phyloP scores from a whole-genome alignment of 2,888 invertebrate species.

The Fragum sueziense region DNA sequence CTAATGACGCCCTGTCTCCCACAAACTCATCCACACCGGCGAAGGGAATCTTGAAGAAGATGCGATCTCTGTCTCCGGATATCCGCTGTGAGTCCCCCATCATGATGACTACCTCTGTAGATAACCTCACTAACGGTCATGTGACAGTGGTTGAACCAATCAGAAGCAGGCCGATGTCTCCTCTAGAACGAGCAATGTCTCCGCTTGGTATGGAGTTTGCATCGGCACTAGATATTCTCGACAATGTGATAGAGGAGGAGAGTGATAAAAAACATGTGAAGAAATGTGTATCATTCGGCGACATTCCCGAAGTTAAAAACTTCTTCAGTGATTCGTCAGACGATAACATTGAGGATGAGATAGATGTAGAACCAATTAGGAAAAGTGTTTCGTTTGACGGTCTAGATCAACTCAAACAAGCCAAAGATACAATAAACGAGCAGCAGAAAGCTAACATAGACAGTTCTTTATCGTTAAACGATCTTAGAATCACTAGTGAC shows the following conservation, averaged over 20 bases:
- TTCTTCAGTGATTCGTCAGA: conserved; percentile 55
- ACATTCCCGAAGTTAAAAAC: conserved; percentile 56
- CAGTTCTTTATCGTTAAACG: conserved; percentile 49
- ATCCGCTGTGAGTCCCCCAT: conserved; percentile 32
- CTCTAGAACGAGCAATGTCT: conserved; percentile 44
- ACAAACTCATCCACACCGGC: conserved; percentile 24
- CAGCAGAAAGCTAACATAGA: conserved; percentile 44
- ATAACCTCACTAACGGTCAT: conserved; percentile 22
- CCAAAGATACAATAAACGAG: conserved; percentile 44
- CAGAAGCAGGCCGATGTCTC: conserved; percentile 51
- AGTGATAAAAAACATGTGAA: conserved; percentile 46
- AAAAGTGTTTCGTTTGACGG: conserved; percentile 38
- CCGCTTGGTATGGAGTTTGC: conserved; percentile 53
- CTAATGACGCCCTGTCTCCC: conserved; percentile 37
- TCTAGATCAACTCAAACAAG: conserved; percentile 40
- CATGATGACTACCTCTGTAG: conserved; percentile 21
- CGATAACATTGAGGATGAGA: conserved; percentile 44
- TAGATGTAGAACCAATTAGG: conserved; percentile 31
- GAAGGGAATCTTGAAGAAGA: conserved; percentile 60
- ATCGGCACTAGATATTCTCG: conserved; percentile 60
- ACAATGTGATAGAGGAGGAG: conserved; percentile 61
- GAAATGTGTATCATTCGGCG: conserved; percentile 58
- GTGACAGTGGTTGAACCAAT: not conserved
- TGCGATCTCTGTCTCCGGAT: conserved; percentile 44
- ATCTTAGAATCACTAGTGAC: conserved; percentile 15